A percentile compares a stretch with the other conserved stretches of the same genome.
Evolutionary conservation across 2,797 vertebrate species (phyloP).

Genomic region (Scyliorhinus canicula): DNA sequence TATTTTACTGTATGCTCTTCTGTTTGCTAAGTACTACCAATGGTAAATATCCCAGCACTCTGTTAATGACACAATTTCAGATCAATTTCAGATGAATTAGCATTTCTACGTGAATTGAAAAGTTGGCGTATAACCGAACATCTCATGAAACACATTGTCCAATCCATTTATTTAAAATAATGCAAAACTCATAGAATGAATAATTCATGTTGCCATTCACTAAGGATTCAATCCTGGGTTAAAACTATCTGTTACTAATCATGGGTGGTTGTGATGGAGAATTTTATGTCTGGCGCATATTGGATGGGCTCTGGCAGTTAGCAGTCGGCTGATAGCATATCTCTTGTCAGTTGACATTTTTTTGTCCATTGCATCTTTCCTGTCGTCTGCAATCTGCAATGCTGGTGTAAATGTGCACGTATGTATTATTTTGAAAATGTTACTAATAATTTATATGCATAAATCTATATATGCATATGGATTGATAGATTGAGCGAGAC

Average conservation of each 20-base stretch:
- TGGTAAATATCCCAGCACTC: not conserved
- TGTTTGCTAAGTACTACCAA: not conserved
- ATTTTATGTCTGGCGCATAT: not conserved
- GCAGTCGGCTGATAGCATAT: not conserved
- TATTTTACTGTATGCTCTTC: not conserved
- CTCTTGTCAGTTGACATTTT: not conserved
- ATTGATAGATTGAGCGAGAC: not conserved
- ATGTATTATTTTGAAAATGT: not conserved
- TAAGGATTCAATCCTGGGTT: not conserved
- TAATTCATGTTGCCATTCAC: not conserved
- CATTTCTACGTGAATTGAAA: not conserved
- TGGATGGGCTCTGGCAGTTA: constrained; percentile 8
- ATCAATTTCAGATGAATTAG: too few relatives aligned
- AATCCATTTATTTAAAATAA: not conserved
- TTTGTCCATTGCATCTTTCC: not conserved
- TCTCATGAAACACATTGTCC: not conserved
- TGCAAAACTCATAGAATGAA: not conserved
- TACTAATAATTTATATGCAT: not conserved
- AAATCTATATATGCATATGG: not conserved
- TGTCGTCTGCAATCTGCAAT: not conserved
- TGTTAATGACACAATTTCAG: not conserved
- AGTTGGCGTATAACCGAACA: not conserved
- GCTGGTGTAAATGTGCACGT: not conserved
- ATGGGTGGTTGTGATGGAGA: not conserved
- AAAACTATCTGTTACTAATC: constrained; percentile 4